Evolutionary conservation across 2,888 invertebrate species (phyloP).

Genomic region (Orthosia incerta): DNA sequence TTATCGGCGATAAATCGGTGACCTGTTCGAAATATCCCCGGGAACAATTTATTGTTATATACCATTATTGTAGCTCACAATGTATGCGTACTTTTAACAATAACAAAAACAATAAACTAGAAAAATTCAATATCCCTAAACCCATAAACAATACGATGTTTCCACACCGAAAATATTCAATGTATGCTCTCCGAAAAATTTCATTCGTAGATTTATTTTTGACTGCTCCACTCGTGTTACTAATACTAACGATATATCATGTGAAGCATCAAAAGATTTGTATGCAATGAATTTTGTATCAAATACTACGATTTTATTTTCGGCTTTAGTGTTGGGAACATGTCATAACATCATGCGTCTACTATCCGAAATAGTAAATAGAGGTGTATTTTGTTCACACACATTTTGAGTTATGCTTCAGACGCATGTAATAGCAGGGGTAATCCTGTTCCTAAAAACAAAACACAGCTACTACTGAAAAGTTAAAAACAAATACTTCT

Average conservation of each 20-base stretch:
- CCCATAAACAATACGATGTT: constrained; percentile 32
- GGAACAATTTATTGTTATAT: constrained; percentile 13
- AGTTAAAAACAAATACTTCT: too few relatives aligned
- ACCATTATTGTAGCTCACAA: constrained; percentile 10
- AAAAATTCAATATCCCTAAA: constrained; percentile 44
- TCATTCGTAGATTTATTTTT: constrained; percentile 53
- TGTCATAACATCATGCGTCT: background rate
- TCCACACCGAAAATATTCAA: constrained; percentile 36
- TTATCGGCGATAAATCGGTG: background rate
- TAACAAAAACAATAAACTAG: constrained; percentile 28
- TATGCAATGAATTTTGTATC: constrained; percentile 53
- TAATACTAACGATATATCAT: constrained; percentile 49
- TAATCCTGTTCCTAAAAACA: too few relatives aligned
- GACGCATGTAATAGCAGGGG: too few relatives aligned
- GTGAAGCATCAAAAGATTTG: constrained; percentile 33
- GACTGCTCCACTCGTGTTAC: constrained; percentile 47
- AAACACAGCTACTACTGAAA: too few relatives aligned
- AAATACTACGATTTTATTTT: constrained; percentile 26
- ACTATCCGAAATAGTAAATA: too few relatives aligned
- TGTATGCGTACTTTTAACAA: constrained; percentile 1
- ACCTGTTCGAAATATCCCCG: background rate
- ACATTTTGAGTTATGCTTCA: too few relatives aligned
- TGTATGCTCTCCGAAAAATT: constrained; percentile 33
- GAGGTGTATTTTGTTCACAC: too few relatives aligned
- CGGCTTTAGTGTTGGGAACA: background rate